A percentile compares a stretch with the other conserved stretches of the same genome.
These are phyloP conservation scores for Conus ventricosus DNA, from an alignment of 1,140 invertebrate genomes.

Conservation along the genomic window DNA sequence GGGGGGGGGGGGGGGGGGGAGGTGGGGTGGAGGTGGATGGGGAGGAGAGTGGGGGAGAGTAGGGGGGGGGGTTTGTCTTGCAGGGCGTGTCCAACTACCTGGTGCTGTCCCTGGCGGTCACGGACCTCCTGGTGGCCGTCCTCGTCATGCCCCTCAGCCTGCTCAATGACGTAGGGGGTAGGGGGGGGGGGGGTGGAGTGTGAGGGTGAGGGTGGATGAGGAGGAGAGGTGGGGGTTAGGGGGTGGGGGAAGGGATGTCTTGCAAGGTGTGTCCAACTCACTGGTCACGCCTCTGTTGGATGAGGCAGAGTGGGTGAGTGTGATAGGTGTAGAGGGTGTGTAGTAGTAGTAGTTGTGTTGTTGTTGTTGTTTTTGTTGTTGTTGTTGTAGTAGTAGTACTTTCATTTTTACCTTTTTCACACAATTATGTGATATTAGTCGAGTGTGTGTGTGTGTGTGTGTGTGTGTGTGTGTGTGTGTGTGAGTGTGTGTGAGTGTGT, in stretches of 20 bases:
- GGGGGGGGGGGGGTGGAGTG: neutral
- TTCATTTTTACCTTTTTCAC: too few species aligned
- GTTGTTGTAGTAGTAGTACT: too few species aligned
- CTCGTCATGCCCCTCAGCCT: slow-evolving; percentile 76
- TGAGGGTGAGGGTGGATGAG: neutral
- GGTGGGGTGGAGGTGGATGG: too few species aligned
- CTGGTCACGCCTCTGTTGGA: slow-evolving; percentile 91
- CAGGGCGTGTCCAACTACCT: slow-evolving; percentile 94
- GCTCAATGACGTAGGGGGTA: slow-evolving; percentile 75
- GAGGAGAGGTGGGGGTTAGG: too few species aligned
- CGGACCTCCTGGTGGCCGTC: slow-evolving; percentile 94
- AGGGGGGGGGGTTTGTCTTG: slow-evolving; percentile 85
- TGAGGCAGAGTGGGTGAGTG: neutral
- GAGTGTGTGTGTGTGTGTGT: too few species aligned
- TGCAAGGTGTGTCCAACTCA: slow-evolving; percentile 93
- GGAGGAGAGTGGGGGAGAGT: too few species aligned
- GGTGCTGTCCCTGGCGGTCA: slow-evolving; percentile 94
- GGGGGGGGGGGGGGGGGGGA: neutral
- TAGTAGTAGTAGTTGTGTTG: neutral
- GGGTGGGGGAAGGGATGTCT: slow-evolving; percentile 83
- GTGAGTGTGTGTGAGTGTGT: too few species aligned
- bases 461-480: too few species aligned
- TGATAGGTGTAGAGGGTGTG: neutral
- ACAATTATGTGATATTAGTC: too few species aligned
- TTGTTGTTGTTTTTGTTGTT: too few species aligned